Evolutionary conservation across 2,888 invertebrate genomes (phyloP), one percentile per base, ranked within the genome.

Genomic region (Philonicus albiceps): DNA sequence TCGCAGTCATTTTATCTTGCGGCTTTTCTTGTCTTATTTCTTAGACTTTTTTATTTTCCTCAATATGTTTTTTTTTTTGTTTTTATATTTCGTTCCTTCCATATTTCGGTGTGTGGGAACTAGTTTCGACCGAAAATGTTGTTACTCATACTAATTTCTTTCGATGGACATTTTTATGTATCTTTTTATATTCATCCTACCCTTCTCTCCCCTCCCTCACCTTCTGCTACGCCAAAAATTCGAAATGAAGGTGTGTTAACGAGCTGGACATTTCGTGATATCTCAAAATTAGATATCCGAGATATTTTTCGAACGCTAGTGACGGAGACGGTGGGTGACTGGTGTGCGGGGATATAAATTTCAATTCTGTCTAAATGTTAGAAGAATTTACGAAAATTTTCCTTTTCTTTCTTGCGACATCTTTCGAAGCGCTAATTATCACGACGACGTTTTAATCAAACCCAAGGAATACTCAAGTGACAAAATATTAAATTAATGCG

Each of bases 131-230:
- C 72, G 64, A 83, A 83, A 83, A 83, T 64, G 72, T 55, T 64
- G 64, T 64, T 83, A 64, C 64, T 83, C 64, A 64, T 55, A 55
- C 72, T 83, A 55, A 72, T 83, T 83, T 83, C 72, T 83, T 64
- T 55, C 27, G 31, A 31, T 80, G 80, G 30, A 13, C 53, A 53
- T n/a, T 80, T 49, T 30, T 80, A 31, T 49, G 16, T 37, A 30
- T 80, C 7, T 40, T 80, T 53, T 31, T 53, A 11, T 27, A 11
- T 27, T 78, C 22, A 11, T 34, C 31, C 13, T 34, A 16, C 73
- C 16, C 13, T n/a, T 3, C 7, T 31, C 30, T 3, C 74, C 74
- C 31, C 16, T n/a, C n/a, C n/a, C n/a, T n/a, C n/a, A n/a, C n/a
- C n/a, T n/a, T n/a, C n/a, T n/a, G 74, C 34, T 74, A 19, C 16